These are phyloP conservation scores for Columba guinea DNA, from an alignment of 2,797 vertebrate genomes.

Conservation along the genomic window DNA sequence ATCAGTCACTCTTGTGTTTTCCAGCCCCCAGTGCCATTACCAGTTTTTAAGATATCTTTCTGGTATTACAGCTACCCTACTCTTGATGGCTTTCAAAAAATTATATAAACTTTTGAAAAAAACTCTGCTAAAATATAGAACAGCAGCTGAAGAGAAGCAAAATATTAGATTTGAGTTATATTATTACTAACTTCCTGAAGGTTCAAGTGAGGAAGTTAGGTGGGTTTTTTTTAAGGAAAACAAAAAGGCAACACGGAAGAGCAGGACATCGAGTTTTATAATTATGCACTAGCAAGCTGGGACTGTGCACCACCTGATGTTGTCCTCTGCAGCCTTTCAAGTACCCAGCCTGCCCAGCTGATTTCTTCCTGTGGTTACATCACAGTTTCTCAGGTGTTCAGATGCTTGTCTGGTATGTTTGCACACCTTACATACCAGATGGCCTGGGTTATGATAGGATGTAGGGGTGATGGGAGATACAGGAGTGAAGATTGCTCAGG, in stretches of 20 bases:
- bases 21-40: neutral
- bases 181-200: slow-evolving; percentile 37
- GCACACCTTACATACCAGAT: neutral
- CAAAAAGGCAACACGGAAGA: neutral
- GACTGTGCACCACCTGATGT: neutral
- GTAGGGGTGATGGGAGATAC: neutral
- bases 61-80: neutral
- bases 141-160: slow-evolving; percentile 11
- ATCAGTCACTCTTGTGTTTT: slow-evolving; percentile 28
- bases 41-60: slow-evolving; percentile 1
- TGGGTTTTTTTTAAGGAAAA: neutral
- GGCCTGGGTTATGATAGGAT: neutral
- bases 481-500: neutral
- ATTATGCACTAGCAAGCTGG: slow-evolving; percentile 1
- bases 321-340: slow-evolving; percentile 45
- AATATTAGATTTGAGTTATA: slow-evolving; percentile 24
- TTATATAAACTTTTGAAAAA: neutral
- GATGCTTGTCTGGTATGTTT: neutral
- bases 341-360: neutral
- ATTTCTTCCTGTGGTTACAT: neutral
- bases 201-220: neutral
- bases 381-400: slow-evolving; percentile 4
- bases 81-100: neutral
- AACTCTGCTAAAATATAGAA: neutral
- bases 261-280: slow-evolving; percentile 60